phyloP scores from a whole-genome alignment of 2,797 vertebrate genomes.

The Amphiprion clarkii region DNA sequence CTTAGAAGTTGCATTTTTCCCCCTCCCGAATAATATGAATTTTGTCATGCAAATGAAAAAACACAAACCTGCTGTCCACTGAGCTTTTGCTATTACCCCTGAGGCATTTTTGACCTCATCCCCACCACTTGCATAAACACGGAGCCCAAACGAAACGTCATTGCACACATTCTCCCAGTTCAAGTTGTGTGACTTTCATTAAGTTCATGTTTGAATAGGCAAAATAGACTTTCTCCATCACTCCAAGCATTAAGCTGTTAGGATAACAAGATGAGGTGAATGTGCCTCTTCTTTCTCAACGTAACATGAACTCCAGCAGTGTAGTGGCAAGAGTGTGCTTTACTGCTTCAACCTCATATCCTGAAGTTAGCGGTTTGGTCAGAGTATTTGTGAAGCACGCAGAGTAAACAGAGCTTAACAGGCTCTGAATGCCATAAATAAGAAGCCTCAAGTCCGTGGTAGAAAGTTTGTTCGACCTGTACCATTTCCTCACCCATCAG shows the following conservation, averaged over 20 bases:
- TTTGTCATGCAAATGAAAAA: conserved; percentile 28
- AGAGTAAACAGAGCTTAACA: conserved; percentile 66
- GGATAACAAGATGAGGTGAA: conserved; percentile 68
- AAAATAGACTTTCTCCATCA: conserved; percentile 58
- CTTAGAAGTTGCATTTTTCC: neutral
- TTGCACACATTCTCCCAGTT: conserved; percentile 64
- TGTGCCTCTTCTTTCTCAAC: conserved; percentile 66
- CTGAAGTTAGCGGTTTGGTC: conserved; percentile 66
- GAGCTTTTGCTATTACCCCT: conserved; percentile 41
- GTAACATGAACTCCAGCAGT: conserved; percentile 62
- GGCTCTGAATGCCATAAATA: conserved; percentile 61
- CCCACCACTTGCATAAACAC: conserved; percentile 69
- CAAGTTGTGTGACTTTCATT: conserved; percentile 68
- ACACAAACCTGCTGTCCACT: conserved; percentile 34
- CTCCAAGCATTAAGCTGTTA: conserved; percentile 61
- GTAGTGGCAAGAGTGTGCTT: conserved; percentile 59
- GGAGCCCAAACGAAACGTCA: conserved; percentile 39
- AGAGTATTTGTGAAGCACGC: conserved; percentile 75
- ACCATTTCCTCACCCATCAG: conserved; percentile 50
- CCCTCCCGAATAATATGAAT: neutral
- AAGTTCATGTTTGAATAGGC: conserved; percentile 71
- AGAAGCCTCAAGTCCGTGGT: conserved; percentile 39
- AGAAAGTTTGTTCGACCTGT: conserved; percentile 76
- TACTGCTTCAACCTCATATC: conserved; percentile 63
- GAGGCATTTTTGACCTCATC: conserved; percentile 61